These are phyloP conservation scores for Tenthredo notha DNA, from an alignment of 2,888 invertebrate species.

Conservation along the genomic window DNA sequence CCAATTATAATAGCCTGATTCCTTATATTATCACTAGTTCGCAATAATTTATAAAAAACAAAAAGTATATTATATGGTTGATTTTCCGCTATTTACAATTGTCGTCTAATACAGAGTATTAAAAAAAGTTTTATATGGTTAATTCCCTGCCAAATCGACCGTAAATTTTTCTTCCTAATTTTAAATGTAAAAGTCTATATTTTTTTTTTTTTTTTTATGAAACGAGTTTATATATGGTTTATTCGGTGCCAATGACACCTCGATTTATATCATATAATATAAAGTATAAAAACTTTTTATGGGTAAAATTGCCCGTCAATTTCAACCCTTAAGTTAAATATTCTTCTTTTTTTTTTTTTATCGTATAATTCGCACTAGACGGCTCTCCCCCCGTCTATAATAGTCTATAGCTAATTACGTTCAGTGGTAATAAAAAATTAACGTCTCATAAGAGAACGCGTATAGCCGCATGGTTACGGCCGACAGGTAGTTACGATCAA, in stretches of 20 bases:
- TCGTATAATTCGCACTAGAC: slow-evolving; percentile 23
- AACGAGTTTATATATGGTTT: background rate
- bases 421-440: slow-evolving; percentile 33
- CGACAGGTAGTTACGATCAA: slow-evolving; percentile 1
- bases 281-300: background rate
- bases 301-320: background rate
- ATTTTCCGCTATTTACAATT: background rate
- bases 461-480: background rate
- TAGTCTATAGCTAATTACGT: slow-evolving; percentile 4
- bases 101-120: too few relatives aligned
- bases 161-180: background rate
- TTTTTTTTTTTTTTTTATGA: too few relatives aligned
- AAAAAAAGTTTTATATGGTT: background rate
- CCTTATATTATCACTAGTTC: background rate
- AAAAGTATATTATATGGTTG: background rate
- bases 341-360: slow-evolving; percentile 41
- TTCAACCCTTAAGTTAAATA: background rate
- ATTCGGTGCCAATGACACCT: background rate
- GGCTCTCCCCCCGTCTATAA: background rate
- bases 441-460: slow-evolving; percentile 21
- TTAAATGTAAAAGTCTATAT: background rate
- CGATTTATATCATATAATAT: background rate
- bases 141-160: background rate
- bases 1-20: background rate
- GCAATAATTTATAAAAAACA: background rate